Conservation (phyloP, 1,140 invertebrate species). For the Drosophila burlai region DNA sequence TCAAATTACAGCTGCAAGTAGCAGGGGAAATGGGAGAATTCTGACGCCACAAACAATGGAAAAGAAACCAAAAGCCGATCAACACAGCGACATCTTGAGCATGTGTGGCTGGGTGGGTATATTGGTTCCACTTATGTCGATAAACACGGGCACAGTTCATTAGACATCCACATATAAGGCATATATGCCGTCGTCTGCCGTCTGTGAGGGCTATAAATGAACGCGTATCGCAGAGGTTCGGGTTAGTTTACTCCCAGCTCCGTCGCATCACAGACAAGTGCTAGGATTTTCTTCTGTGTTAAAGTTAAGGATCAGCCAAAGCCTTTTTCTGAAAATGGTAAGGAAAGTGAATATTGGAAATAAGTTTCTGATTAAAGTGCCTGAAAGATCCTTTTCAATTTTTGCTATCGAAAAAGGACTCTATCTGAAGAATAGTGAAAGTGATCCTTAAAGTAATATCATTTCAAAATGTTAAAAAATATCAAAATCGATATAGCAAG, state of each 20-base stretch:
- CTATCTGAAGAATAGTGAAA: not conserved
- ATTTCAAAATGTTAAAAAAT: too few species aligned
- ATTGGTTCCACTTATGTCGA: slow-evolving; percentile 27
- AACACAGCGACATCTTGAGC: slow-evolving; percentile 18
- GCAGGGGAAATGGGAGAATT: not conserved
- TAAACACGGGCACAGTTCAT: slow-evolving; percentile 26
- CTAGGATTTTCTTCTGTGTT: slow-evolving; percentile 34
- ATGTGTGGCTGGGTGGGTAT: slow-evolving; percentile 31
- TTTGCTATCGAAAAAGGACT: not conserved
- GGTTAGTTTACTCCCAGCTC: slow-evolving; percentile 47
- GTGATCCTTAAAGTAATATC: not conserved
- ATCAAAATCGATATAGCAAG: not conserved
- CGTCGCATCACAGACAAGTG: slow-evolving; percentile 43
- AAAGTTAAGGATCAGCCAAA: slow-evolving; percentile 1
- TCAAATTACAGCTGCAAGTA: slow-evolving; percentile 14
- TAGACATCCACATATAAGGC: slow-evolving; percentile 25
- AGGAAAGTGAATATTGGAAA: not conserved
- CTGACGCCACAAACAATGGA: slow-evolving; percentile 9
- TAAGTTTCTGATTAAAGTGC: not conserved
- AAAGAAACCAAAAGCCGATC: slow-evolving; percentile 29
- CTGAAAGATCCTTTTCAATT: not conserved
- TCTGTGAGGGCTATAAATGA: slow-evolving; percentile 32
- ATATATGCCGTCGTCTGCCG: slow-evolving; percentile 12
- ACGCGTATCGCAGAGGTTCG: slow-evolving; percentile 28
- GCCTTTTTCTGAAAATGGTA: slow-evolving; percentile 25